Conservation (phyloP, 1,140 invertebrate species). For the Pteromalus puparum region DNA sequence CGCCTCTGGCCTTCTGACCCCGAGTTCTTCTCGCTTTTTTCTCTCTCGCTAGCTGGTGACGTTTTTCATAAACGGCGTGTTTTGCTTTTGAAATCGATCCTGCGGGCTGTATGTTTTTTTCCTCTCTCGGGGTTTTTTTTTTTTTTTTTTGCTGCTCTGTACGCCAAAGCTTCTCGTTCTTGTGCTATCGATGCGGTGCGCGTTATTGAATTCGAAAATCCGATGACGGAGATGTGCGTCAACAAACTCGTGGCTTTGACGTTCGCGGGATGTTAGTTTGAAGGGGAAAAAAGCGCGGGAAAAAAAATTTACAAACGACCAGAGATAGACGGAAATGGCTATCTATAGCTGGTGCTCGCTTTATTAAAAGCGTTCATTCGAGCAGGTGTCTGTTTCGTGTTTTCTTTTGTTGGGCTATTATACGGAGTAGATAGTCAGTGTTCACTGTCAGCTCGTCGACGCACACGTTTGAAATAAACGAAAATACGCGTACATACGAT, state of each 20-base stretch:
- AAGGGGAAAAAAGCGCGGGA: neutral
- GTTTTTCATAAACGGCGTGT: neutral
- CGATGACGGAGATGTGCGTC: constrained; percentile 10
- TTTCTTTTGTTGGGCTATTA: no score
- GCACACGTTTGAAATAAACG: no score
- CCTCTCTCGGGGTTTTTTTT: neutral
- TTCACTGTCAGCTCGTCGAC: no score
- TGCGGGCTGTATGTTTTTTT: neutral
- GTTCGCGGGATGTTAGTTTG: neutral
- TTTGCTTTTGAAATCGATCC: constrained; percentile 24
- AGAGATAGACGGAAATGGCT: neutral
- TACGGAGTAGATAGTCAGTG: no score
- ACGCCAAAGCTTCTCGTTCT: neutral
- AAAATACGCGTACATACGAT: no score
- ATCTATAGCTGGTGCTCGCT: no score
- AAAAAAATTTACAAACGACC: neutral
- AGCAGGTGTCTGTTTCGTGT: no score
- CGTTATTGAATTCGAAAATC: constrained; percentile 23
- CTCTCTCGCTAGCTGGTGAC: neutral
- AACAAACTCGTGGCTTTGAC: constrained; percentile 9
- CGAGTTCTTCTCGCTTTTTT: neutral
- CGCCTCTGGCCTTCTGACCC: neutral
- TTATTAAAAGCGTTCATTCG: no score
- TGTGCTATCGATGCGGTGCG: neutral
- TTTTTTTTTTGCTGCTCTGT: neutral